Evolutionary conservation across 2,888 invertebrate species (phyloP), one percentile per base, ranked within the genome.

Genomic region (Pristionchus mayeri): DNA sequence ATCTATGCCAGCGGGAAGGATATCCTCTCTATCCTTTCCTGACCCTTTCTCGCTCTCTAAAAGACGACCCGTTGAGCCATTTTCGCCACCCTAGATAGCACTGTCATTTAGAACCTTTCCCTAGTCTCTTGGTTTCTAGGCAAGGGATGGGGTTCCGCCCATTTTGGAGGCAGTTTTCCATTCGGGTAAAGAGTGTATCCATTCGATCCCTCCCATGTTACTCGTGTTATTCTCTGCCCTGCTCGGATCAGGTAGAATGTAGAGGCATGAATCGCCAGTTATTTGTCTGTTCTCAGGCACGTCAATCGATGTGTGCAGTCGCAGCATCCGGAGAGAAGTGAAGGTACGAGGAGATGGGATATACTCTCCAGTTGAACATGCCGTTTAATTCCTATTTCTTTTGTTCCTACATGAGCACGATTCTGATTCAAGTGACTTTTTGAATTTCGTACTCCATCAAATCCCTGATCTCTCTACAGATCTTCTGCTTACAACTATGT

Each of bases 191-290:
- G 40, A 18, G 4, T 34, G 30, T 16, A 63, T 18, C 24, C 54
- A 24, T 27, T 37, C 63, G 13, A 7, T 63, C 63, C 63, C 34
- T 67, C 67, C 21, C 27, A 76, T 76, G 76, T n/a, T 76, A 48
- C 18, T 76, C 48, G 50, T 76, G 48, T 9, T 76, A 1, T 24
- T 76, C 16, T 44, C 50, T 1, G 50, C 76, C 9, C 27, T 76
- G 50, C 24, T 76, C 27, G 76, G 76, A 6, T 76, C 44, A 44
- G 76, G 76, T 76, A 76, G 44, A 76, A 44, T n/a, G 76, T 76
- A 76, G 50, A 24, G 27, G 48, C 7, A 21, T 4, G n/a, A 4
- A 7, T 40, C 3, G 16, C 13, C n/a, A 27, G n/a, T 3, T 27
- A 24, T 48, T 44, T 24, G 21, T 34, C 40, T 27, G 18, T 76